Percentiles rank a stretch among this genome's conserved stretches.
Evolutionary conservation across 2,113 vertebrate genomes (phyloP).

Genomic region (Sakesphorus luctuosus): DNA sequence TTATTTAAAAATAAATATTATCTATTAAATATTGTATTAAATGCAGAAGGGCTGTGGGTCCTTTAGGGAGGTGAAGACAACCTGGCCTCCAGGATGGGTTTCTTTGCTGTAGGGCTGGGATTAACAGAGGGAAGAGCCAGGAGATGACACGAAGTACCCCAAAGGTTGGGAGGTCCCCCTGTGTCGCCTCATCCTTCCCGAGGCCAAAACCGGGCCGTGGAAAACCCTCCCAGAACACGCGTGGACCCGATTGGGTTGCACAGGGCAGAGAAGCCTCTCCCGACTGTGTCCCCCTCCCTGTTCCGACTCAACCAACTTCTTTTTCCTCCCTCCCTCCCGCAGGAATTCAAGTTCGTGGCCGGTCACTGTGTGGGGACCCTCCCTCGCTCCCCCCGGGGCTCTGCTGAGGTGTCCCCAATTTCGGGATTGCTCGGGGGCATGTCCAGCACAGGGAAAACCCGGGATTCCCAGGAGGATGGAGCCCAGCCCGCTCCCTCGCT

Average conservation of each 20-base stretch:
- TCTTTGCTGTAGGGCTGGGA: not conserved
- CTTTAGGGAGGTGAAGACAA: not conserved
- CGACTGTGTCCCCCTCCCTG: too few species aligned
- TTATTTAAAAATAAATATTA: not conserved
- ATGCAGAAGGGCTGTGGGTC: not conserved
- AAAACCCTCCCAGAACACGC: not conserved
- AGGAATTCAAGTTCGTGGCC: not conserved
- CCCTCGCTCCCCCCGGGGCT: not conserved
- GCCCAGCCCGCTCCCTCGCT: not conserved
- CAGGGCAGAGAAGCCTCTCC: not conserved
- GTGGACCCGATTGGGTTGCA: not conserved
- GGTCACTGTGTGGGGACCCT: not conserved
- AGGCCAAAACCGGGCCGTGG: not conserved
- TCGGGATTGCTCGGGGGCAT: not conserved
- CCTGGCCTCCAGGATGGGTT: not conserved
- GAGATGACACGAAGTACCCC: not conserved
- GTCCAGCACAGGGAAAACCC: not conserved
- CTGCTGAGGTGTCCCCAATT: not conserved
- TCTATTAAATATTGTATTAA: not conserved
- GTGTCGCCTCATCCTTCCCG: not conserved
- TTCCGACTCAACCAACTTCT: not conserved
- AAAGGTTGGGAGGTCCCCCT: rapidly evolving
- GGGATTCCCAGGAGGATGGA: not conserved
- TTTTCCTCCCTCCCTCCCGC: not conserved
- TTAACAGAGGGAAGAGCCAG: not conserved